Conservation (phyloP, 1,140 invertebrate species). For the Neodiprion virginianus region DNA sequence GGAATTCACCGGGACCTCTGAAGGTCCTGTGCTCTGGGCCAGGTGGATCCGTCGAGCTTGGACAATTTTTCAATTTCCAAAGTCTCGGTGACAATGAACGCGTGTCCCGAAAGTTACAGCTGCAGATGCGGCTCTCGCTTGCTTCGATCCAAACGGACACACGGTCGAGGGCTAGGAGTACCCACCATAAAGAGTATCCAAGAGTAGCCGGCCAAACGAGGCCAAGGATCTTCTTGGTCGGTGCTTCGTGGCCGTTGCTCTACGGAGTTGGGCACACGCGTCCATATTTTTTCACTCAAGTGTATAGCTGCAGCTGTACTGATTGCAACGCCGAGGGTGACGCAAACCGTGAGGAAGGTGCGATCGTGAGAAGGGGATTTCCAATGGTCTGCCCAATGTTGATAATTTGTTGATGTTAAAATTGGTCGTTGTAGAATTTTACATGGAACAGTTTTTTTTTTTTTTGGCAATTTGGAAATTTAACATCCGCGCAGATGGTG, state of each 20-base stretch:
- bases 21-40: not conserved
- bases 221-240: not conserved
- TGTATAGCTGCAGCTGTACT: conserved; percentile 26
- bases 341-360: no score
- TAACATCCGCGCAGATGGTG: no score
- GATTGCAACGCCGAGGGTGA: conserved; percentile 43
- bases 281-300: not conserved
- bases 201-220: not conserved
- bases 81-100: conserved; percentile 60
- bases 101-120: conserved; percentile 50
- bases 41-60: conserved; percentile 11
- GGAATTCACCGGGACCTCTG: not conserved
- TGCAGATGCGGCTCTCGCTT: not conserved
- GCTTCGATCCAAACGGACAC: not conserved
- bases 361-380: no score
- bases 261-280: not conserved
- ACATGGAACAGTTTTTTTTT: no score
- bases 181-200: not conserved
- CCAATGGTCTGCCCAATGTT: no score
- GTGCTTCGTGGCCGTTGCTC: not conserved
- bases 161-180: not conserved
- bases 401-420: no score
- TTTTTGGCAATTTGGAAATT: no score
- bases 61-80: conserved; percentile 61
- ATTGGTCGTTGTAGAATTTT: no score